phyloP scores from a whole-genome alignment of 2,797 vertebrate species.

The Acestrorhynchus altus region DNA sequence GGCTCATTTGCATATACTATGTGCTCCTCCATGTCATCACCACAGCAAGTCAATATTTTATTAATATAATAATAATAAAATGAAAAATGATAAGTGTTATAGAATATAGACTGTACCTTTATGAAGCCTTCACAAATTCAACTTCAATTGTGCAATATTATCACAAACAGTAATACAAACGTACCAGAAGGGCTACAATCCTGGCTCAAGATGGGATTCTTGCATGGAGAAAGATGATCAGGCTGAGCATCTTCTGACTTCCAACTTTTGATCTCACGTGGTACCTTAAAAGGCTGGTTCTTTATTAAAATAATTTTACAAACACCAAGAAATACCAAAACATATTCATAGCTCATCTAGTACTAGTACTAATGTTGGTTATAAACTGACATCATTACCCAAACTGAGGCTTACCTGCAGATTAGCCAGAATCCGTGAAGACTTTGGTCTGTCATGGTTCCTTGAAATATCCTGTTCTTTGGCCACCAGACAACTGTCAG shows the following conservation, averaged over 20 bases:
- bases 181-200: slow-evolving; percentile 49
- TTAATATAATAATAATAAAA: too few relatives aligned
- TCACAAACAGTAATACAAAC: background rate
- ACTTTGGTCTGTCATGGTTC: background rate
- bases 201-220: slow-evolving; percentile 66
- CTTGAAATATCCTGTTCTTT: background rate
- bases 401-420: background rate
- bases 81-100: too few relatives aligned
- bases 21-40: too few relatives aligned
- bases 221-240: slow-evolving; percentile 70
- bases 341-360: background rate
- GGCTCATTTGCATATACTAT: too few relatives aligned
- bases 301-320: background rate
- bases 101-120: too few relatives aligned
- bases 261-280: slow-evolving; percentile 71
- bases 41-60: too few relatives aligned
- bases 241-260: slow-evolving; percentile 70
- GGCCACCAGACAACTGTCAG: background rate
- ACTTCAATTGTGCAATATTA: background rate
- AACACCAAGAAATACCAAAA: background rate
- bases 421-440: background rate
- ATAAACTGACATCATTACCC: background rate
- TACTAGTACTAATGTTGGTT: background rate
- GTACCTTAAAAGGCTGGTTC: slow-evolving; percentile 59
- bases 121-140: too few relatives aligned